These are phyloP conservation scores for Aphelocoma californica DNA, from an alignment of 2,797 vertebrate genomes.

Conservation along the genomic window DNA sequence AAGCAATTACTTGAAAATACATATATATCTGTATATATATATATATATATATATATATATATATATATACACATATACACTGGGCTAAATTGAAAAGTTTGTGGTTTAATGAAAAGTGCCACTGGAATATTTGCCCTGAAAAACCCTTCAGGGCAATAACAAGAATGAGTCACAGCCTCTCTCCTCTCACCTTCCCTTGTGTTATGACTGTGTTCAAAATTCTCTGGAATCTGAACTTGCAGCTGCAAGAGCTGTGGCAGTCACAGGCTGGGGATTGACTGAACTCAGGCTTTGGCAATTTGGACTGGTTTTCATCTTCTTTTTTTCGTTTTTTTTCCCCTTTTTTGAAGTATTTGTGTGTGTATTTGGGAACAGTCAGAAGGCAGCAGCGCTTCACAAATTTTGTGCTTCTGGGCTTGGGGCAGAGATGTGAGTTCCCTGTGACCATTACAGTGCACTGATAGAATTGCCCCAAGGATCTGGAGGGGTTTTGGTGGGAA, in stretches of 20 bases:
- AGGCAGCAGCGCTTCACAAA: background rate
- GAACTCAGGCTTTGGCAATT: constrained; percentile 14
- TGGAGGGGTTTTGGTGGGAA: background rate
- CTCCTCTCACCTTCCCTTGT: constrained; percentile 53
- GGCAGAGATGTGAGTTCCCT: background rate
- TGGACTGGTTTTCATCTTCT: background rate
- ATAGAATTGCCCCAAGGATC: background rate
- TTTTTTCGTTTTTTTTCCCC: background rate
- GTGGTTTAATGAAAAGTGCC: constrained; percentile 70
- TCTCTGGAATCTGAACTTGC: constrained; percentile 50
- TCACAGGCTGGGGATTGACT: constrained; percentile 2
- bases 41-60: background rate
- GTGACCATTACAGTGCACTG: rapidly evolving
- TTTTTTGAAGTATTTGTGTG: background rate
- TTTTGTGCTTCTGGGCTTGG: background rate
- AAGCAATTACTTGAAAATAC: constrained; percentile 63
- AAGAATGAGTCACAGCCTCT: constrained; percentile 16
- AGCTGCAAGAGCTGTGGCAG: constrained; percentile 58
- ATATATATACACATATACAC: background rate
- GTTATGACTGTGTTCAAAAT: constrained; percentile 58
- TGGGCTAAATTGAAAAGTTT: constrained; percentile 59
- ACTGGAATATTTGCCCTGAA: constrained; percentile 71
- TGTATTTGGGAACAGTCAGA: background rate
- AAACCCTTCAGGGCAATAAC: constrained; percentile 64
- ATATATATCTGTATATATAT: background rate